These are phyloP conservation scores for Aethes cnicana DNA, from an alignment of 2,888 invertebrate species.

Conservation along the genomic window DNA sequence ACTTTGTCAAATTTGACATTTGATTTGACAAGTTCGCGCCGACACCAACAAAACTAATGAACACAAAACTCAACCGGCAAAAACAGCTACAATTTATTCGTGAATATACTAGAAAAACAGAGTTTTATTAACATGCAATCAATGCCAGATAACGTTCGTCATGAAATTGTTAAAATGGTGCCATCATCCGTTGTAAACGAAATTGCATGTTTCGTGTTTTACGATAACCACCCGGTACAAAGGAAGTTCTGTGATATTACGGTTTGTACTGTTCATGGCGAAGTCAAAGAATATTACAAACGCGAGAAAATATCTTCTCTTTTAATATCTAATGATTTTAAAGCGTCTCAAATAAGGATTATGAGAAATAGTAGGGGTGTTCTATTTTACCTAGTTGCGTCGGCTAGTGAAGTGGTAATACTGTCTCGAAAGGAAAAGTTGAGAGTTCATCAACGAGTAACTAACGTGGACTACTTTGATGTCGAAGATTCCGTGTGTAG, in stretches of 20 bases:
- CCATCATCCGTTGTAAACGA: slow-evolving; percentile 53
- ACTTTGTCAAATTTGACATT: too few relatives aligned
- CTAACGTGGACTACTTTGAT: slow-evolving; percentile 51
- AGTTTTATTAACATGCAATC: slow-evolving; percentile 36
- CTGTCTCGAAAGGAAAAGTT: slow-evolving; percentile 49
- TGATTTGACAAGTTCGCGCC: too few relatives aligned
- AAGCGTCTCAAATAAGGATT: slow-evolving; percentile 48
- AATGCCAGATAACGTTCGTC: slow-evolving; percentile 45
- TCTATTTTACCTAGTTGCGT: slow-evolving; percentile 57
- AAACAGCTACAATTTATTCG: too few relatives aligned
- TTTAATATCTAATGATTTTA: slow-evolving; percentile 36
- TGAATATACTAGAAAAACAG: not conserved
- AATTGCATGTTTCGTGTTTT: slow-evolving; percentile 58
- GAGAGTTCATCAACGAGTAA: slow-evolving; percentile 44
- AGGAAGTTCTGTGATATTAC: slow-evolving; percentile 54
- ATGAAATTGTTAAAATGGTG: slow-evolving; percentile 49
- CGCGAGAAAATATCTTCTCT: slow-evolving; percentile 50
- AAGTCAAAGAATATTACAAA: slow-evolving; percentile 60
- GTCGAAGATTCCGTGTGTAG: slow-evolving; percentile 50
- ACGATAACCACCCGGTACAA: slow-evolving; percentile 63
- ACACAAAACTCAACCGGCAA: too few relatives aligned
- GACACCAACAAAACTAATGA: too few relatives aligned
- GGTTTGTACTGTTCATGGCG: slow-evolving; percentile 55
- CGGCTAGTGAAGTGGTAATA: slow-evolving; percentile 50
- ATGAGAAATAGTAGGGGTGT: slow-evolving; percentile 55